These are phyloP conservation scores for Danio rerio DNA, from an alignment of 2,113 vertebrate species.

Conservation along the genomic window DNA sequence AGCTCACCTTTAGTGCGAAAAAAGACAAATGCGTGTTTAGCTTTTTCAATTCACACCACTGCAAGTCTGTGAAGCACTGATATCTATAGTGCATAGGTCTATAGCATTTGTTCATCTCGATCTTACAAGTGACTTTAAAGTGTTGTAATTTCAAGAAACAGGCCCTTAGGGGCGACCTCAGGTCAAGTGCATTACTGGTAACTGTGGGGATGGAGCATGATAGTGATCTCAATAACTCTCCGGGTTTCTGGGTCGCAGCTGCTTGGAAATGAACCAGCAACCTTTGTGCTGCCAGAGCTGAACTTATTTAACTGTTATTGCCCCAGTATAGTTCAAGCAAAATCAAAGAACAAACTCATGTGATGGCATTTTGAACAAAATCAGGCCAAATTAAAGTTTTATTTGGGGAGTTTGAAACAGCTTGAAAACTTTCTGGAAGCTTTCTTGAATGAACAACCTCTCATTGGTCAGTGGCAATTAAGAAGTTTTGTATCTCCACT, in stretches of 20 bases:
- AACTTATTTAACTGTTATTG: background rate
- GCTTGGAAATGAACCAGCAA: constrained; percentile 13
- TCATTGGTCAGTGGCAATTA: too few relatives aligned
- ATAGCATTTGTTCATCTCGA: background rate
- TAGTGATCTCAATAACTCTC: constrained; percentile 4
- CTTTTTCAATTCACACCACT: constrained; percentile 21
- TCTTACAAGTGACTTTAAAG: background rate
- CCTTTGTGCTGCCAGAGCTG: constrained; percentile 6
- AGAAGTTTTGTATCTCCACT: too few relatives aligned
- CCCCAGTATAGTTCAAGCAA: too few relatives aligned
- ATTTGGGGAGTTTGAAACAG: too few relatives aligned
- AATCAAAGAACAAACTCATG: too few relatives aligned
- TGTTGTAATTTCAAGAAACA: background rate
- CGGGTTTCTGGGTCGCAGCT: background rate
- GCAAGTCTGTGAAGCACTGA: background rate
- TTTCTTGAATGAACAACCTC: too few relatives aligned
- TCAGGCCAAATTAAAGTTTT: too few relatives aligned
- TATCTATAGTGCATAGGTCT: background rate
- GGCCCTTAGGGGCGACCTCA: background rate
- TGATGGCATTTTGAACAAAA: too few relatives aligned
- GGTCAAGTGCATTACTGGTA: constrained; percentile 30
- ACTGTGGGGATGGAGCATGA: constrained; percentile 15
- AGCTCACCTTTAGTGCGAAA: constrained; percentile 26
- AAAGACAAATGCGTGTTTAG: constrained; percentile 2
- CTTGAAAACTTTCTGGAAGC: too few relatives aligned